Conservation (phyloP, 2,113 vertebrate genomes). For the Verasper variegatus region DNA sequence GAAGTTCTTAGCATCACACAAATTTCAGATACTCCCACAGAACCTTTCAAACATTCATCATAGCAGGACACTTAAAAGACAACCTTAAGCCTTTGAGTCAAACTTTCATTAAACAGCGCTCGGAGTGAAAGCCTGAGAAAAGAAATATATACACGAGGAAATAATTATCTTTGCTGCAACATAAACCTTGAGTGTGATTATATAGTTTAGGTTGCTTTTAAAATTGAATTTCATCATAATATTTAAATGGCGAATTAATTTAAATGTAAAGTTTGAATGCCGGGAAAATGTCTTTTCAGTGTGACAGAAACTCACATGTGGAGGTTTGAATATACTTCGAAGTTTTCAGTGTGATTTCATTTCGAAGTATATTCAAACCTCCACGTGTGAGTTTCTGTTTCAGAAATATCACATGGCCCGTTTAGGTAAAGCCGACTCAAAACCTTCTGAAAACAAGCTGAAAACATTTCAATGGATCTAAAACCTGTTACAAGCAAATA, state of each 20-base stretch:
- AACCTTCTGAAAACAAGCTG: slow-evolving; percentile 21
- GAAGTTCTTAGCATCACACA: slow-evolving; percentile 37
- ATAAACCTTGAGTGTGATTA: not conserved
- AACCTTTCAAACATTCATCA: slow-evolving; percentile 61
- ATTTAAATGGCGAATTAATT: not conserved
- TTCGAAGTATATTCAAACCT: not conserved
- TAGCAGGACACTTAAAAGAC: slow-evolving; percentile 47
- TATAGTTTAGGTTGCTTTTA: not conserved
- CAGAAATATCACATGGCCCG: not conserved
- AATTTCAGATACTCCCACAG: slow-evolving; percentile 53
- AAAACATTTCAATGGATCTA: not conserved
- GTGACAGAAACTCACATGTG: no score
- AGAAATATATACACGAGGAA: slow-evolving; percentile 6
- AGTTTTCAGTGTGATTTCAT: not conserved
- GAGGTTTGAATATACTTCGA: no score
- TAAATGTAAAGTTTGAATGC: not conserved
- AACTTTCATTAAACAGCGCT: slow-evolving; percentile 45
- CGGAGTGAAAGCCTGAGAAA: slow-evolving; percentile 21
- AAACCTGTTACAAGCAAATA: slow-evolving; percentile 32
- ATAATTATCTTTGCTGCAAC: slow-evolving; percentile 18
- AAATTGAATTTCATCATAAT: not conserved
- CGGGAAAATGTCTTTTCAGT: no score
- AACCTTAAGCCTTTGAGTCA: slow-evolving; percentile 59
- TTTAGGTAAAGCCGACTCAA: slow-evolving; percentile 37
- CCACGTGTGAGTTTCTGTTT: not conserved